Evolutionary conservation across 2,888 invertebrate species (phyloP), one percentile per base, ranked within the genome.

Genomic region (Lissocephala sabroskyi): DNA sequence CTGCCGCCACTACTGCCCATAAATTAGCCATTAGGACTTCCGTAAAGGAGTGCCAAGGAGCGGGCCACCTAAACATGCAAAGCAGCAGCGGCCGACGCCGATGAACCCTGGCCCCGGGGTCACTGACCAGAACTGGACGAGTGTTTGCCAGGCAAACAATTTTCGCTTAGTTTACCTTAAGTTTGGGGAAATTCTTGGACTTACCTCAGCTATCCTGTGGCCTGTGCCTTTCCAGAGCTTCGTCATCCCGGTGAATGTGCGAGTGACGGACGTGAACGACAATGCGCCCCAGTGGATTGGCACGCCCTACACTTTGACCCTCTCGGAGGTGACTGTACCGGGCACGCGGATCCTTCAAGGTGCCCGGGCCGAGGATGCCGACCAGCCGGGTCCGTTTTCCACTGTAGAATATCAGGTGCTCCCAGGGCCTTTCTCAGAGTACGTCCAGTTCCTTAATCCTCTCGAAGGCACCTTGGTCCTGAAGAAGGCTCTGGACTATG

Each of bases 191-290:
- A 41, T 35, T 14, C n/a, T 10, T 35, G 17, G 35, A 16, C 7
- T 35, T 35, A 16, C 17, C 10, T n/a, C n/a, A 35, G 11, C 36
- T 41, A 23, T 45, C 47, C 40, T 47, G 7, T 19, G 28, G 33
- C 13, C 28, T 37, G 10, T 48, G 42, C 37, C 42, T 42, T 56
- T 56, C 5, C 66, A 83, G 82, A 84, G 83, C 52, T 85, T 85
- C 58, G 83, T 84, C 7, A 74, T 84, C 26, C 85, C 85, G 7
- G 85, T 83, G 11, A 83, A 84, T 63, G 82, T 84, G 43, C 88
- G 95, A 64, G 95, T 96, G 50, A 94, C 93, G 62, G 96, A 96
- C 84, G 94, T 93, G 54, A 96, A 96, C 83, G 96, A 96, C 85
- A 95, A 96, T 85, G 92, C 94, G 6, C 95, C 95, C 0, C 87